Base-by-base conservation (phyloP, 2,888 invertebrate genomes). In the Dryococelus australis region DNA sequence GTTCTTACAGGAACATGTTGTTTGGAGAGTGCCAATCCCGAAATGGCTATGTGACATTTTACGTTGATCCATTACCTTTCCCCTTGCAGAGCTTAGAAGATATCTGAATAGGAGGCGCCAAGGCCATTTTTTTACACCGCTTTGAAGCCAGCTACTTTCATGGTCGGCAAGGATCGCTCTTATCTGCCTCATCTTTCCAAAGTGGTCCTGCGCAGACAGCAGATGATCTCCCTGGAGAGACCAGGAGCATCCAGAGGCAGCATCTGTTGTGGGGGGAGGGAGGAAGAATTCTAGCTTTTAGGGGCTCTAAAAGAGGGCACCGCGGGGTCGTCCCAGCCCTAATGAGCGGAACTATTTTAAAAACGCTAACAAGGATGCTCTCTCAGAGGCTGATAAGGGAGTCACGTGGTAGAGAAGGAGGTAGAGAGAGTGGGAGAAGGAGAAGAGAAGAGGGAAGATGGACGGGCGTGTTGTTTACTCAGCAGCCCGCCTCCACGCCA, bases 351-450 rank as follows among this genome's bases (percentile, higher is more conserved):
- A 16, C 24, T 65, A 65, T 65, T 65, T 65, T 65, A 65, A 65
- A 65, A 65, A 65, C 65, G 65, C 65, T 65, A 65, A 65, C 65
- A 65, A 65, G 65, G 65, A 65, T 65, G 65, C 65, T 65, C 65
- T 65, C 65, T 65, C 65, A 24, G 65, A 9, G 65, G 65, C 65
- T n/a, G 65, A 65, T 65, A 65, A 65, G 65, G 8, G 24, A 65
- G 65, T n/a, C 24, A 20, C n/a, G 24, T 8, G 8, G 65, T 0
- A 12, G 8, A 8, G n/a, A 65, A 35, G n/a, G n/a, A 65, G n/a
- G 6, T 12, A 20, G 20, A 20, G n/a, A n/a, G 65, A 6, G 65
- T 10, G 47, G n/a, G 10, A 0, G 65, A 65, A 24, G 65, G 16
- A 16, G 20, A 24, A 24, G 8, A 65, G 65, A n/a, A n/a, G 65